phyloP scores from a whole-genome alignment of 2,797 vertebrate species.

The Acanthopagrus latus region DNA sequence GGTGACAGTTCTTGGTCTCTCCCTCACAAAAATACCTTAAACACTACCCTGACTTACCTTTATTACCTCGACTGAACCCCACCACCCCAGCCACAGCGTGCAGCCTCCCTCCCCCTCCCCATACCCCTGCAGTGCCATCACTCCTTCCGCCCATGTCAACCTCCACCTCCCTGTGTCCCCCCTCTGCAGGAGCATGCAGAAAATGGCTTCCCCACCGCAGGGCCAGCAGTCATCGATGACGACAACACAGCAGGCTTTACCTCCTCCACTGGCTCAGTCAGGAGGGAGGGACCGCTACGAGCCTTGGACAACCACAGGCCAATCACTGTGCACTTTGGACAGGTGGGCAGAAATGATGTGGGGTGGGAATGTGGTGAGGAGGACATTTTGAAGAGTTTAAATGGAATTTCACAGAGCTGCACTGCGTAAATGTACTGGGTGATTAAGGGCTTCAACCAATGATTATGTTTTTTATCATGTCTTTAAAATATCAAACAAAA shows the following conservation, averaged over 20 bases:
- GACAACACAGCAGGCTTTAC: slow-evolving; percentile 70
- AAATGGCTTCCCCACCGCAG: slow-evolving; percentile 87
- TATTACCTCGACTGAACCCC: slow-evolving; percentile 3
- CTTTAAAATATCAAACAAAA: too few relatives aligned
- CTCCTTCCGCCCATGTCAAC: slow-evolving; percentile 19
- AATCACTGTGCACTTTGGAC: slow-evolving; percentile 94
- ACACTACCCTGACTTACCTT: slow-evolving; percentile 5
- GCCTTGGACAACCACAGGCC: slow-evolving; percentile 89
- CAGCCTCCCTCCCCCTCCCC: slow-evolving; percentile 26
- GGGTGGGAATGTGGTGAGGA: too few relatives aligned
- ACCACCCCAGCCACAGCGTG: slow-evolving; percentile 7
- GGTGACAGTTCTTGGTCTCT: slow-evolving; percentile 26
- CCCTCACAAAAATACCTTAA: slow-evolving; percentile 7
- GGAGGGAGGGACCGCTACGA: slow-evolving; percentile 83
- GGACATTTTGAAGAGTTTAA: not conserved
- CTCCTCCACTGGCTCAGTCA: slow-evolving; percentile 78
- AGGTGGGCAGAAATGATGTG: slow-evolving; percentile 82
- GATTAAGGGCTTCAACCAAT: too few relatives aligned
- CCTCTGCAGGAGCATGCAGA: slow-evolving; percentile 90
- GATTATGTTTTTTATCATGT: too few relatives aligned
- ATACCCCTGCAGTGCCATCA: slow-evolving; percentile 5
- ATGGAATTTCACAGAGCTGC: not conserved
- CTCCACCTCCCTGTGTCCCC: slow-evolving; percentile 51
- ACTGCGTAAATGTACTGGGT: not conserved
- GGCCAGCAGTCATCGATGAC: slow-evolving; percentile 75